These are phyloP conservation scores for Eupithecia centaureata DNA, from an alignment of 2,888 invertebrate genomes.

Conservation along the genomic window DNA sequence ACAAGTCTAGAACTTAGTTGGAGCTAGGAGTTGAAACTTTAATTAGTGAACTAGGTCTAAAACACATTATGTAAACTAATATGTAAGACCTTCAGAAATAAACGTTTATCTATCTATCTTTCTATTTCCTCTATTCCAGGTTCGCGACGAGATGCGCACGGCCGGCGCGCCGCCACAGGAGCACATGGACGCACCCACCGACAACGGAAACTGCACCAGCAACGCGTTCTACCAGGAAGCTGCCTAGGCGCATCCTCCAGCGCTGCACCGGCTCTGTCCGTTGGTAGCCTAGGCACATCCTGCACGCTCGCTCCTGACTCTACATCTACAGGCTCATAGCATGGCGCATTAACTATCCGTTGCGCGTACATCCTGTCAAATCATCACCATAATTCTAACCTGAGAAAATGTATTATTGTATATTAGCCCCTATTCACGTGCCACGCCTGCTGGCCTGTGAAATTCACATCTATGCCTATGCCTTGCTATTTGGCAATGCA, in stretches of 20 bases:
- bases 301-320: background rate
- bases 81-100: no score
- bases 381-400: background rate
- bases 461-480: no score
- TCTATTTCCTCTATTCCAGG: conserved; percentile 55
- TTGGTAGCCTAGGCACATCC: conserved; percentile 43
- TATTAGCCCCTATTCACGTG: no score
- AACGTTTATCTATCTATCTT: no score
- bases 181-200: conserved; percentile 82
- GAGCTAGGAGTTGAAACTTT: no score
- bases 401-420: no score
- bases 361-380: background rate
- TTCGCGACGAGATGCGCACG: conserved; percentile 86
- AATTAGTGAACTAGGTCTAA: no score
- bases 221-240: conserved; percentile 81
- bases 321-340: background rate
- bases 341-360: background rate
- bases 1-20: no score
- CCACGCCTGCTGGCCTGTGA: no score
- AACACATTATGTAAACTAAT: no score
- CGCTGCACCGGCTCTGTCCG: background rate
- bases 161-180: conserved; percentile 86
- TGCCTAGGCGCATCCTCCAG: background rate
- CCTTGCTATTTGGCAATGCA: no score
- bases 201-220: conserved; percentile 86